Conservation (phyloP, 2,113 vertebrate species). For the Thymallus thymallus region DNA sequence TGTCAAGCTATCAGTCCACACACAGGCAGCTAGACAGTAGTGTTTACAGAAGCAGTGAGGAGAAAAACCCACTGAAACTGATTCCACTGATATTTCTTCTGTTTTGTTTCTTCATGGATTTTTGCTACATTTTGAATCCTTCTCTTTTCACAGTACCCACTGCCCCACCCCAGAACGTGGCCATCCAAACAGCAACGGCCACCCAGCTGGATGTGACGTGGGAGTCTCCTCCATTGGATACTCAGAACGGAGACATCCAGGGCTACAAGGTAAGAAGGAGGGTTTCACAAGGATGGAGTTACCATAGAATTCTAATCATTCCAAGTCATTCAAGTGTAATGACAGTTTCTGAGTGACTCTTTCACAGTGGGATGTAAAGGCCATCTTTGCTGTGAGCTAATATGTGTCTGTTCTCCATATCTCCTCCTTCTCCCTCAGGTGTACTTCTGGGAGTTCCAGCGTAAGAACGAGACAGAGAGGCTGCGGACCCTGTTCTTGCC, state of each 20-base stretch:
- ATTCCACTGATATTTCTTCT: no score
- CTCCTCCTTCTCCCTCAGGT: slow-evolving; percentile 71
- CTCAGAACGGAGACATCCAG: slow-evolving; percentile 95
- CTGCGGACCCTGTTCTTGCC: slow-evolving; percentile 92
- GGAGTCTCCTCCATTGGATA: slow-evolving; percentile 85
- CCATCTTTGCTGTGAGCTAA: no score
- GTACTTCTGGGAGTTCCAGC: slow-evolving; percentile 90
- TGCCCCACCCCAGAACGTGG: slow-evolving; percentile 83
- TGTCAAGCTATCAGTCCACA: background rate
- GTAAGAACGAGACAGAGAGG: slow-evolving; percentile 79
- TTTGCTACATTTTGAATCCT: background rate
- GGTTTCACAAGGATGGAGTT: background rate
- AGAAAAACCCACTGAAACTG: background rate
- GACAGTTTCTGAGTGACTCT: background rate
- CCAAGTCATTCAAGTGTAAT: background rate
- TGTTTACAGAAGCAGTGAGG: background rate
- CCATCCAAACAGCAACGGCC: slow-evolving; percentile 81
- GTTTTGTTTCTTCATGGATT: background rate
- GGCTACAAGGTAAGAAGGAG: slow-evolving; percentile 86
- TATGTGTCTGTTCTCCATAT: background rate
- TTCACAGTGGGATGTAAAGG: no score
- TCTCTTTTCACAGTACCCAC: slow-evolving; percentile 82
- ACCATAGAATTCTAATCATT: background rate
- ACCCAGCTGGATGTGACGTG: slow-evolving; percentile 94
- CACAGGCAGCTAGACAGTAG: background rate